These are phyloP conservation scores for Brassicogethes aeneus DNA, from an alignment of 2,888 invertebrate species.

Conservation along the genomic window DNA sequence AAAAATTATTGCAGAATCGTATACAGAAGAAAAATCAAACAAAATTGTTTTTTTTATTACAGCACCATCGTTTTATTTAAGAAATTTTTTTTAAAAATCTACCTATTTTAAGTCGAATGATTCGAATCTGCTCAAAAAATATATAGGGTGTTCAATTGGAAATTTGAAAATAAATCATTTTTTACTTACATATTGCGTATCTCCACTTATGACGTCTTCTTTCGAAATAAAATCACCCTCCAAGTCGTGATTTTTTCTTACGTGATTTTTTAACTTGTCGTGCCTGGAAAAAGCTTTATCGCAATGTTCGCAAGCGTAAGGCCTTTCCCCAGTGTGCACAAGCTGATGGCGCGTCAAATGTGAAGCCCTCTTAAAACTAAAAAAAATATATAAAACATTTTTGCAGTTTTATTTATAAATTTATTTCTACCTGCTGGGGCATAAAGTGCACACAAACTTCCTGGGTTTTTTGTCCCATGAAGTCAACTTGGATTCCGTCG, in stretches of 20 bases:
- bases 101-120: no score
- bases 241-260: constrained; percentile 47
- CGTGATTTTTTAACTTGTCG: constrained; percentile 63
- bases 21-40: no score
- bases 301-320: constrained; percentile 59
- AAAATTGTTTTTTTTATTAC: no score
- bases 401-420: no score
- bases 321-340: constrained; percentile 64
- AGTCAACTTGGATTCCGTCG: constrained; percentile 8
- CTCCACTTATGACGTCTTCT: neutral
- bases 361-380: constrained; percentile 58
- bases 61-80: no score
- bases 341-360: constrained; percentile 60
- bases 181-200: constrained; percentile 2
- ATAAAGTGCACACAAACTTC: constrained; percentile 32
- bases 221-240: neutral
- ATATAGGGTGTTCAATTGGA: no score
- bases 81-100: no score
- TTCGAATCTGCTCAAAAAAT: no score
- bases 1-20: no score
- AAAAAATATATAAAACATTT: no score
- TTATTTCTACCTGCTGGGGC: constrained; percentile 28
- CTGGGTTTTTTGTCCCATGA: constrained; percentile 30
- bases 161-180: neutral
- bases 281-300: constrained; percentile 63